Conservation (phyloP, 2,888 invertebrate species). For the Euzetes globulus region DNA sequence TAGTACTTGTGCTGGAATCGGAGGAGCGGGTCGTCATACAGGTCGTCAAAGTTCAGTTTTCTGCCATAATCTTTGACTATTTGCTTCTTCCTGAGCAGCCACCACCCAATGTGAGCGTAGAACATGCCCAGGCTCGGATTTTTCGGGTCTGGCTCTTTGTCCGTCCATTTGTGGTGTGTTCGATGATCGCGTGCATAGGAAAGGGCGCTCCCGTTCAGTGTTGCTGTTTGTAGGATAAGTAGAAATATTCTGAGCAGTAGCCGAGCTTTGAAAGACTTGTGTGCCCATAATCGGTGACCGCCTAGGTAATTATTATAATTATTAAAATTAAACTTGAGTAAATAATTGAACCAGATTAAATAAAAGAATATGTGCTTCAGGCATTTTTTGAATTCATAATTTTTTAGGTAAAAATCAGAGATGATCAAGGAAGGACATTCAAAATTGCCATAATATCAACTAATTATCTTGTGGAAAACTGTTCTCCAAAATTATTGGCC, state of each 20-base stretch:
- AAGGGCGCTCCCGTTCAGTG: slow-evolving; percentile 22
- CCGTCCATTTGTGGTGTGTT: slow-evolving; percentile 35
- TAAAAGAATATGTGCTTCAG: too few relatives aligned
- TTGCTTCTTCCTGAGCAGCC: slow-evolving; percentile 16
- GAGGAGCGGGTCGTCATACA: slow-evolving; percentile 1
- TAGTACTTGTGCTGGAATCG: slow-evolving; percentile 27
- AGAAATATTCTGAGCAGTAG: slow-evolving; percentile 23
- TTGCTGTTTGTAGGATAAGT: slow-evolving; percentile 22
- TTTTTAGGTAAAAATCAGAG: too few relatives aligned
- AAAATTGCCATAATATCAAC: too few relatives aligned
- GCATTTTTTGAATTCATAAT: too few relatives aligned
- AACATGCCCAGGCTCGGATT: slow-evolving; percentile 33
- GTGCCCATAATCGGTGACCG: slow-evolving; percentile 36
- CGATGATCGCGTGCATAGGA: slow-evolving; percentile 34
- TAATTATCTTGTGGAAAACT: too few relatives aligned
- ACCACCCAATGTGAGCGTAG: slow-evolving; percentile 36
- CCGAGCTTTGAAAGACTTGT: slow-evolving; percentile 31
- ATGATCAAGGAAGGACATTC: too few relatives aligned
- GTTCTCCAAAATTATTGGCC: too few relatives aligned
- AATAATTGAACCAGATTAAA: too few relatives aligned
- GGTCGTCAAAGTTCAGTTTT: slow-evolving; percentile 25
- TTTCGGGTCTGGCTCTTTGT: slow-evolving; percentile 34
- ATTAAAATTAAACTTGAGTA: too few relatives aligned
- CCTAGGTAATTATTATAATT: too few relatives aligned
- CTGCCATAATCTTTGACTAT: neutral